These are phyloP conservation scores for Drepana falcataria DNA, from an alignment of 2,888 invertebrate species.

Conservation along the genomic window DNA sequence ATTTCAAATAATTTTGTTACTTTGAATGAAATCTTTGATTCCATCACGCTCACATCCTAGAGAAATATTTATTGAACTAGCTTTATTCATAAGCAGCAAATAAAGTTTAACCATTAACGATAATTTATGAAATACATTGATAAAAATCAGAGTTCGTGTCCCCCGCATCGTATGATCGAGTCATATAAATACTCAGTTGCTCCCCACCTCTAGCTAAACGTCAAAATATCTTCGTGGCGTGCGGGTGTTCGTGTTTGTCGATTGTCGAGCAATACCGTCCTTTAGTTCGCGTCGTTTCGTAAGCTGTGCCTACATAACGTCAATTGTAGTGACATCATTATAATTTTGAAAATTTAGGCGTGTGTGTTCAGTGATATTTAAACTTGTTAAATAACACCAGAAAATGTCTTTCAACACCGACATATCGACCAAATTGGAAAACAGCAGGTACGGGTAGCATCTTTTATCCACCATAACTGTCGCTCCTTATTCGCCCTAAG, in stretches of 20 bases:
- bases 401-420: conserved; percentile 76
- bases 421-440: conserved; percentile 72
- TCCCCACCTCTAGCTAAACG: conserved; percentile 70
- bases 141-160: conserved; percentile 57
- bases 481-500: conserved; percentile 14
- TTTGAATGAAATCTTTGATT: conserved; percentile 33
- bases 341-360: conserved; percentile 45
- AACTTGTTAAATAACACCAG: conserved; percentile 66
- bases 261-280: conserved; percentile 24
- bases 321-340: conserved; percentile 55
- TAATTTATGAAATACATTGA: conserved; percentile 36
- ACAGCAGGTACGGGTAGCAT: conserved; percentile 70
- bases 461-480: conserved; percentile 26
- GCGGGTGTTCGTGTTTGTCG: conserved; percentile 37
- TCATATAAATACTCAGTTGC: conserved; percentile 66
- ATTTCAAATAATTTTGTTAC: conserved; percentile 25
- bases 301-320: conserved; percentile 52
- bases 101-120: conserved; percentile 26
- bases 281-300: conserved; percentile 56
- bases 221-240: conserved; percentile 54
- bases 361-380: conserved; percentile 77
- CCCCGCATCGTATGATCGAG: conserved; percentile 73
- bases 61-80: conserved; percentile 16
- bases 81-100: conserved; percentile 26
- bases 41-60: conserved; percentile 19